These are phyloP conservation scores for Gobius niger DNA, from an alignment of 2,113 vertebrate genomes.

Conservation along the genomic window DNA sequence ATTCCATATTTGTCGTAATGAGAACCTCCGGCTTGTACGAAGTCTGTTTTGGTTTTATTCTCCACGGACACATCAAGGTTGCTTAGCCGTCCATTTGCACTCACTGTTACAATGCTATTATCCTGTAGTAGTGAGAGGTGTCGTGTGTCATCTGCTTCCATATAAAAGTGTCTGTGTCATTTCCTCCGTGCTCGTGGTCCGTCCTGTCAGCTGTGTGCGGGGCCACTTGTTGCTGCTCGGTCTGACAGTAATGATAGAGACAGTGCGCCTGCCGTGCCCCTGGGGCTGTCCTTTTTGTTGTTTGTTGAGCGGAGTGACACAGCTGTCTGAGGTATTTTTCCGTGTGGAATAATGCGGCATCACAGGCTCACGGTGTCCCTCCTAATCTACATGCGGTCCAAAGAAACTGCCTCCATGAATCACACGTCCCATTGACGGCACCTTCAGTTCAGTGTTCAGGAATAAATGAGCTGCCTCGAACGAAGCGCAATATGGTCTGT, in stretches of 20 bases:
- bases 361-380: slow-evolving; percentile 58
- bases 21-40: too few relatives aligned
- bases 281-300: slow-evolving; percentile 53
- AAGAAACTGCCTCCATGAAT: slow-evolving; percentile 48
- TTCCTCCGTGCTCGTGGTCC: slow-evolving; percentile 1
- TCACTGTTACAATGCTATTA: not conserved
- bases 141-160: slow-evolving; percentile 16
- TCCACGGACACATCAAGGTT: not conserved
- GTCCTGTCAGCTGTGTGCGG: slow-evolving; percentile 13
- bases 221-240: slow-evolving; percentile 45
- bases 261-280: slow-evolving; percentile 28
- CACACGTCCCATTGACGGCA: slow-evolving; percentile 23
- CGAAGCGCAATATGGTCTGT: slow-evolving; percentile 17
- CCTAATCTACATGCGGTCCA: slow-evolving; percentile 51
- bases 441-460: slow-evolving; percentile 2
- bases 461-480: slow-evolving; percentile 49
- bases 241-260: slow-evolving; percentile 46
- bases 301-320: slow-evolving; percentile 48
- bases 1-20: too few relatives aligned
- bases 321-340: slow-evolving; percentile 66
- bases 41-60: not conserved
- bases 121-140: slow-evolving; percentile 2
- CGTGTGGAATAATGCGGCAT: slow-evolving; percentile 54
- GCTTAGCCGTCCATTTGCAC: slow-evolving; percentile 1
- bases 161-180: slow-evolving; percentile 11